Conservation (phyloP, 2,113 vertebrate species). For the Nematolebias whitei region DNA sequence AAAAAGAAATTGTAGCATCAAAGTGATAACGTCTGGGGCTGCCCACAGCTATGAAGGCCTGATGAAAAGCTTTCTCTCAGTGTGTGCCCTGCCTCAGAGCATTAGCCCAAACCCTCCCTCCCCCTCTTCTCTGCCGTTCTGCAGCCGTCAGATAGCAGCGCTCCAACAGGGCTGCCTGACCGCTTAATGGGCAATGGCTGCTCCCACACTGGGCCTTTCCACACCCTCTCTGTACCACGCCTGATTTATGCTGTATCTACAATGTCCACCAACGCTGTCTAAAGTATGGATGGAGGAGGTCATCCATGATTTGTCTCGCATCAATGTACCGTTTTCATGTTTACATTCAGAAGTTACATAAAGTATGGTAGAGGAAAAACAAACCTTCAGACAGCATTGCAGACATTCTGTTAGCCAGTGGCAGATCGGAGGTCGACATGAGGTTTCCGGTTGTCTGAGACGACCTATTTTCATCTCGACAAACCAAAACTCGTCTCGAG, state of each 20-base stretch:
- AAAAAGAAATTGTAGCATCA: slow-evolving; percentile 9
- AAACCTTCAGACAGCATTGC: not conserved
- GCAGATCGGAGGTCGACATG: too few species aligned
- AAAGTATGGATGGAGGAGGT: not conserved
- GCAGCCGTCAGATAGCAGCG: slow-evolving; percentile 58
- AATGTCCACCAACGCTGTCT: slow-evolving; percentile 2
- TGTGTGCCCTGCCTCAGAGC: slow-evolving; percentile 41
- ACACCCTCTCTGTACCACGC: slow-evolving; percentile 21
- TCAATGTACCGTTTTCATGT: not conserved
- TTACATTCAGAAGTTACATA: not conserved
- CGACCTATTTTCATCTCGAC: too few species aligned
- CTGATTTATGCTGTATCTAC: slow-evolving; percentile 28
- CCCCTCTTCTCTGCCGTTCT: slow-evolving; percentile 30
- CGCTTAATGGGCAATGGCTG: slow-evolving; percentile 56
- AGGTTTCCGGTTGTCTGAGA: too few species aligned
- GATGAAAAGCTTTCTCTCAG: slow-evolving; percentile 37
- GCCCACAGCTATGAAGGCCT: slow-evolving; percentile 9
- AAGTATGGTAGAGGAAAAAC: not conserved
- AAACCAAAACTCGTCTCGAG: too few species aligned
- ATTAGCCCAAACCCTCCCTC: too few species aligned
- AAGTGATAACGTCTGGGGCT: slow-evolving; percentile 19
- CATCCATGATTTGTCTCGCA: not conserved
- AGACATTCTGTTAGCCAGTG: not conserved
- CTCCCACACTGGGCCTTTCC: slow-evolving; percentile 55
- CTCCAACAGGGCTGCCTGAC: slow-evolving; percentile 60